These are phyloP conservation scores for Lithobates sylvaticus DNA, from an alignment of 2,797 vertebrate genomes.

Conservation along the genomic window DNA sequence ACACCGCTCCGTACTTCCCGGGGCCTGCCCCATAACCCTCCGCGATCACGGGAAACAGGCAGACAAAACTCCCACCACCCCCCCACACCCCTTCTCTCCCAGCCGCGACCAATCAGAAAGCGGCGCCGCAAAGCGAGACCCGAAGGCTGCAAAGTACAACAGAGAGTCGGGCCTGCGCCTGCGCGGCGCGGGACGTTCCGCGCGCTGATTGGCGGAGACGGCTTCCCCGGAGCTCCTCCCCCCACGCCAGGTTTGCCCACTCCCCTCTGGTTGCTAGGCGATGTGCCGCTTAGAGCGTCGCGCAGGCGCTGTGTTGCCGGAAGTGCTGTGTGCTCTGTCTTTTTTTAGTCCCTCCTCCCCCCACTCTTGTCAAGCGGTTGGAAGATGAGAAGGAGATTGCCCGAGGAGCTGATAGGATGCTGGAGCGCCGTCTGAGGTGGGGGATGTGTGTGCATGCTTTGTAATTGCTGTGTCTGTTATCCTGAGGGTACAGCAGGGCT, in stretches of 20 bases:
- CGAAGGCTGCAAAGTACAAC: constrained; percentile 10
- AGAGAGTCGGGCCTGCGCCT: neutral
- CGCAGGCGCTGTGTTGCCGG: constrained; percentile 60
- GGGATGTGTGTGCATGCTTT: neutral
- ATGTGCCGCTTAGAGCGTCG: constrained; percentile 40
- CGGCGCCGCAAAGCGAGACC: constrained; percentile 37
- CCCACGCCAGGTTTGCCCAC: constrained; percentile 1
- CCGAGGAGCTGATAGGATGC: neutral
- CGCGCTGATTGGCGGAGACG: constrained; percentile 10
- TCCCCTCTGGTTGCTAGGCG: constrained; percentile 65
- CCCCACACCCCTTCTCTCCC: neutral
- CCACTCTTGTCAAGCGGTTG: neutral
- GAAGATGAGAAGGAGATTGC: neutral
- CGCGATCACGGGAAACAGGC: constrained; percentile 77
- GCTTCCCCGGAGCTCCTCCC: neutral
- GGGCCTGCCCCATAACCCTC: constrained; percentile 71
- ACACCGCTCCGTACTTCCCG: constrained; percentile 68
- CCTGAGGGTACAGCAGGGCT: no score
- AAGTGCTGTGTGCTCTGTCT: neutral
- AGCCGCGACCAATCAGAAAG: constrained; percentile 71
- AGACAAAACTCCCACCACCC: constrained; percentile 56
- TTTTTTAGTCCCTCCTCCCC: no score
- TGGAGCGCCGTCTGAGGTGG: neutral
- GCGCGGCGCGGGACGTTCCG: constrained; percentile 11
- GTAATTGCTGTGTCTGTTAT: neutral